phyloP scores from a whole-genome alignment of 2,113 vertebrate species.

The Gadus macrocephalus region DNA sequence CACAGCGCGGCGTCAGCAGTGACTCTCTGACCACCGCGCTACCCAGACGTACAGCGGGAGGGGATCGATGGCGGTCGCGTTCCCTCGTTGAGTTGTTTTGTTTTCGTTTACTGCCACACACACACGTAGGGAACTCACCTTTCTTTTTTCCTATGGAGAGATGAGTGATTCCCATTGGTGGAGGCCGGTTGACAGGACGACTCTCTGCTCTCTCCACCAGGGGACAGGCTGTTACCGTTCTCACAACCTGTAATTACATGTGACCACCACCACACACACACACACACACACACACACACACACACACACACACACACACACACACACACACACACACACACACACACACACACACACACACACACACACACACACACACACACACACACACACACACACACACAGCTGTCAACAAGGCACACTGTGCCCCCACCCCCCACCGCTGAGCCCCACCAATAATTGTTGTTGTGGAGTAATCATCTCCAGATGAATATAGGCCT shows the following conservation, averaged over 20 bases:
- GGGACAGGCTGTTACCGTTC: conserved; percentile 41
- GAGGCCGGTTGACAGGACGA: conserved; percentile 52
- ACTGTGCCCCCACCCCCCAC: no score
- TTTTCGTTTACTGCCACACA: not conserved
- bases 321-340: not conserved
- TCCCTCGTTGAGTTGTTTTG: no score
- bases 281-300: not conserved
- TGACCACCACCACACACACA: not conserved
- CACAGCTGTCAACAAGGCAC: no score
- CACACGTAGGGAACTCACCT: conserved; percentile 43
- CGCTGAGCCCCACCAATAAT: no score
- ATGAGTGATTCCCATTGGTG: conserved; percentile 59
- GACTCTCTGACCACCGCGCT: not conserved
- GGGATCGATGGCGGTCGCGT: no score
- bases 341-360: not conserved
- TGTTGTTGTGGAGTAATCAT: no score
- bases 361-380: not conserved
- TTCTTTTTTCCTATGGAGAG: conserved; percentile 59
- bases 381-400: not conserved
- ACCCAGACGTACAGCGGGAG: not conserved
- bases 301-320: not conserved
- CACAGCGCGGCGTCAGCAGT: not conserved
- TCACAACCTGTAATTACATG: conserved; percentile 51
- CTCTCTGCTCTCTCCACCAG: conserved; percentile 52
- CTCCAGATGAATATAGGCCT: no score